These are phyloP conservation scores for Vesta saturnalis DNA, from an alignment of 2,888 invertebrate genomes.

Conservation along the genomic window DNA sequence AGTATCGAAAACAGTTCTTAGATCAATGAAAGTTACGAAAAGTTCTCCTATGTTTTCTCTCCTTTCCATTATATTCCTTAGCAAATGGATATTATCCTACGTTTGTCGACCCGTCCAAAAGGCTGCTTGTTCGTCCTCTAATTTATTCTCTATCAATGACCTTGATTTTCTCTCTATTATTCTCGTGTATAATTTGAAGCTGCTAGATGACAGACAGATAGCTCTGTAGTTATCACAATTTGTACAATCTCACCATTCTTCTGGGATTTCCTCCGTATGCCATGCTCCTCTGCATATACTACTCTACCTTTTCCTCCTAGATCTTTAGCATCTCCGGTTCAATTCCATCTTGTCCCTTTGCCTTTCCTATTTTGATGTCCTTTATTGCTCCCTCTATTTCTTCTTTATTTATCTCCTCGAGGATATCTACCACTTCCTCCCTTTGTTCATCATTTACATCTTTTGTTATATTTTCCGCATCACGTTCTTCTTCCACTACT, in stretches of 20 bases:
- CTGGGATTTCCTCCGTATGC: too few relatives aligned
- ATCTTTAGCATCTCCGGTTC: not conserved
- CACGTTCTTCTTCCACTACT: not conserved
- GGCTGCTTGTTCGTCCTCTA: not conserved
- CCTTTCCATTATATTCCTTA: not conserved
- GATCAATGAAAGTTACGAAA: too few relatives aligned
- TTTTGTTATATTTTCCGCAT: not conserved
- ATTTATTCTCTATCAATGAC: not conserved
- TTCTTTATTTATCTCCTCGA: too few relatives aligned
- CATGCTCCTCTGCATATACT: not conserved
- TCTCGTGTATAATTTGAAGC: not conserved
- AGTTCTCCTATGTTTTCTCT: not conserved
- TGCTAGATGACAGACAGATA: not conserved
- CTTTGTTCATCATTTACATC: not conserved
- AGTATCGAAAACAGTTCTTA: not conserved
- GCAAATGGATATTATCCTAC: not conserved
- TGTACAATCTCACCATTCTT: too few relatives aligned
- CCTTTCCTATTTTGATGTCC: not conserved
- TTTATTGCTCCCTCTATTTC: not conserved
- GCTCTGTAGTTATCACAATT: not conserved
- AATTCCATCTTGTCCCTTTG: not conserved
- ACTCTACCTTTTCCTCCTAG: not conserved
- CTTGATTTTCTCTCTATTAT: not conserved
- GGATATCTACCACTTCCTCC: not conserved
- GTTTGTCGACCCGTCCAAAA: not conserved